Evolutionary conservation across 2,888 invertebrate species (phyloP), one percentile per base, ranked within the genome.

Genomic region (Scaptomyza tumidula): DNA sequence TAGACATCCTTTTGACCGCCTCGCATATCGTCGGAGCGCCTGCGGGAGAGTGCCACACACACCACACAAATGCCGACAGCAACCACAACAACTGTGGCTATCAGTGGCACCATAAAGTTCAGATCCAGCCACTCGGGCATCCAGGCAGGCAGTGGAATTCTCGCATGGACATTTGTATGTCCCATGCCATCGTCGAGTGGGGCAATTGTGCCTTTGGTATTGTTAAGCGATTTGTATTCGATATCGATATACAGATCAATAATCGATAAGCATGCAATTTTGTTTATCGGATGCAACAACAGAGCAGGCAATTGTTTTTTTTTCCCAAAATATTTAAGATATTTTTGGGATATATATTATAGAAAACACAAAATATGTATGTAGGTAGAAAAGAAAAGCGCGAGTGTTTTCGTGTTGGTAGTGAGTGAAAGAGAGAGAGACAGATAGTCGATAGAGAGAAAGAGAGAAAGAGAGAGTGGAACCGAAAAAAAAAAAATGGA

Each of bases 61-160:
- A 97, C 96, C 90, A 98, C 97, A 89, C 97, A 95, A 89, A 98
- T 95, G 74, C 98, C 97, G 85, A 98, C 97, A 87, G 97, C 94
- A 91, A 98, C 95, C 78, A 98, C 97, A 85, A 98, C 96, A 70
- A 98, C 94, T 31, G 97, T 97, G 45, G 97, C 97, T 88, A 97
- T 95, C 77, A 98, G 95, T 0, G 98, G 98, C 27, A 98, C 97
- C 90, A 98, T 94, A 75, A 98, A 96, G 92, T 98, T 97, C 69
- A 97, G 95, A 91, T 97, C 97, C 75, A 97, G 94, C 97, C 97
- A 97, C 64, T 95, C 95, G 63, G 95, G 96, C 81, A 97, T 93
- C 97, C 97, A 97, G 0, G 96, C 92, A 6, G 94, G 94, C 71
- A 94, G 92, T 67, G 93, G 94, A 83, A 93, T 93, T 31, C 93